These are phyloP conservation scores for Drosophila neocordata DNA, from an alignment of 1,140 invertebrate genomes.

Conservation along the genomic window DNA sequence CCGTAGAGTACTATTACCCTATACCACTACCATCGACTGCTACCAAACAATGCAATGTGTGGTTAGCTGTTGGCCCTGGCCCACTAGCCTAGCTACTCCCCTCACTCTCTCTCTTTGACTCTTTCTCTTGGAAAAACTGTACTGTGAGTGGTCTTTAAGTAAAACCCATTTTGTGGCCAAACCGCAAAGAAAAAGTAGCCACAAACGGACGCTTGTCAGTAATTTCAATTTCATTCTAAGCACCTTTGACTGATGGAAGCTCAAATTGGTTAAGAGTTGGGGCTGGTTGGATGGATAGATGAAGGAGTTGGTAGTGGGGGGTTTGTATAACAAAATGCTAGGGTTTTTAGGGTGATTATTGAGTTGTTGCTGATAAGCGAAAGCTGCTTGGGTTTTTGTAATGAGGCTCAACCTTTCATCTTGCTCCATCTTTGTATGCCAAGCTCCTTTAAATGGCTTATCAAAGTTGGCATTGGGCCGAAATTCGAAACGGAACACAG, in stretches of 20 bases:
- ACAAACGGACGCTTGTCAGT: constrained; percentile 61
- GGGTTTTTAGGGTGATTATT: constrained; percentile 52
- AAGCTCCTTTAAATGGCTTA: constrained; percentile 53
- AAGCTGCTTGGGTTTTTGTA: constrained; percentile 26
- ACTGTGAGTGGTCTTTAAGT: constrained; percentile 52
- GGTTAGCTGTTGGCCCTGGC: constrained; percentile 41
- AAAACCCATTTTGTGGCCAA: constrained; percentile 47
- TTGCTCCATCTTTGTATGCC: constrained; percentile 14
- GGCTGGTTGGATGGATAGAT: neutral
- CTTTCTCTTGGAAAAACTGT: neutral
- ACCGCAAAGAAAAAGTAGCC: constrained; percentile 46
- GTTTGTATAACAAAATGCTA: neutral
- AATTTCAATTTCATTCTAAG: constrained; percentile 71
- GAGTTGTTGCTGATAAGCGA: constrained; percentile 58
- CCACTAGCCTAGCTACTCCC: neutral
- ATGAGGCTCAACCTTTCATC: constrained; percentile 37
- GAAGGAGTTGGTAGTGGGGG: neutral
- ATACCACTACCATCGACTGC: constrained; percentile 4
- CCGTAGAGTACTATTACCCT: constrained; percentile 20
- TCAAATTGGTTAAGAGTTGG: constrained; percentile 9
- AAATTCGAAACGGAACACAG: constrained; percentile 59
- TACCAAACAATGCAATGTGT: constrained; percentile 68
- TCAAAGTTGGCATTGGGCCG: constrained; percentile 66
- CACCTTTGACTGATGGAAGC: constrained; percentile 55
- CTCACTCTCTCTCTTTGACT: neutral